Conservation (phyloP, 2,113 vertebrate species). For the Origma solitaria region DNA sequence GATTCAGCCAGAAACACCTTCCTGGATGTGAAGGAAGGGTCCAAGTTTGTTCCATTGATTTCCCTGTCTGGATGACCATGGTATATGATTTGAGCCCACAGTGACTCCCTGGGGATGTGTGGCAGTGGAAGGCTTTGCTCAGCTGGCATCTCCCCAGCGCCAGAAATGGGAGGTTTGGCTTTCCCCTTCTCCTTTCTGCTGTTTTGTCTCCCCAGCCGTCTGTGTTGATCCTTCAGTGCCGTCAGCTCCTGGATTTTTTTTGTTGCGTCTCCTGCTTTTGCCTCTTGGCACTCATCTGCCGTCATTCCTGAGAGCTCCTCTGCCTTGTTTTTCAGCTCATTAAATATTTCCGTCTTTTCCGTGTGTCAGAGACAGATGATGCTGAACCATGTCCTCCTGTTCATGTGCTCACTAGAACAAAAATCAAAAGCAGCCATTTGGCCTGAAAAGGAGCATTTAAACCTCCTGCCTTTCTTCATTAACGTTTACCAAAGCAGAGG, state of each 20-base stretch:
- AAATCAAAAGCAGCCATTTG: background rate
- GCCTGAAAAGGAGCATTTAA: background rate
- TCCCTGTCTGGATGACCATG: background rate
- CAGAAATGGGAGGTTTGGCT: background rate
- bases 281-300: background rate
- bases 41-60: background rate
- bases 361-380: background rate
- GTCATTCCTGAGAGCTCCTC: background rate
- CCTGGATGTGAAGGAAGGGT: background rate
- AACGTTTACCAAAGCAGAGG: background rate
- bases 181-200: background rate
- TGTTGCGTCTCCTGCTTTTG: background rate
- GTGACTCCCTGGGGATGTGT: background rate
- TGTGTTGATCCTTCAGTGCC: background rate
- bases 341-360: background rate
- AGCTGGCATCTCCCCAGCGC: background rate
- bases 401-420: background rate
- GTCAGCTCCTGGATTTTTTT: background rate
- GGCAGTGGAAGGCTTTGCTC: background rate
- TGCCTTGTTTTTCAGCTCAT: conserved; percentile 21
- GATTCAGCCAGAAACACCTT: background rate
- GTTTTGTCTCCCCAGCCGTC: background rate
- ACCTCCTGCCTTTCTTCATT: background rate
- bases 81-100: background rate
- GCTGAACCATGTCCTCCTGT: background rate